Percentiles rank a stretch among this genome's conserved stretches.
Conservation (phyloP, 2,113 vertebrate genomes). For the Casuarius casuarius region DNA sequence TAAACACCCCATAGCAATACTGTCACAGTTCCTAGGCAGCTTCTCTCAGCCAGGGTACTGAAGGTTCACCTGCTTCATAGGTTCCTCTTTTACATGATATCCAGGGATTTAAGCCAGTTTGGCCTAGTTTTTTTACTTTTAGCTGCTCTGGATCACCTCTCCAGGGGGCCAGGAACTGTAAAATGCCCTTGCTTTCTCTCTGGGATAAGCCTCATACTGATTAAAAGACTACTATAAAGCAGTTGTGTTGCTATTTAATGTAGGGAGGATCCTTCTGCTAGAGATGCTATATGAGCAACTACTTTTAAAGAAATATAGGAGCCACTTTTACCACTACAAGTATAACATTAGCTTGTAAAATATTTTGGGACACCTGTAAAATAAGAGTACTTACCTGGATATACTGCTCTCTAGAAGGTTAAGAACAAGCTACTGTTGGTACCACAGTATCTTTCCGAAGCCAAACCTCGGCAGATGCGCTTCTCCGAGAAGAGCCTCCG, state of each 20-base stretch:
- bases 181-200: neutral
- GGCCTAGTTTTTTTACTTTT: neutral
- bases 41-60: neutral
- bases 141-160: neutral
- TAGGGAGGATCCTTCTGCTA: neutral
- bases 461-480: neutral
- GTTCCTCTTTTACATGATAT: neutral
- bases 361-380: neutral
- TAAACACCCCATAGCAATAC: neutral
- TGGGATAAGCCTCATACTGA: neutral
- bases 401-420: neutral
- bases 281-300: neutral
- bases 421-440: neutral
- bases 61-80: neutral
- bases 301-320: neutral
- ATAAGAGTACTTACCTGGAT: neutral
- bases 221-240: neutral
- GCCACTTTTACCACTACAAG: neutral
- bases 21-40: neutral
- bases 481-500: neutral
- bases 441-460: neutral
- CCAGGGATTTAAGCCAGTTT: neutral
- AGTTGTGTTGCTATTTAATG: neutral
- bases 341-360: neutral
- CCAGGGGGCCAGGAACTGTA: accelerated